Percentiles rank a stretch among this genome's conserved stretches.
These are phyloP conservation scores for Gymnobelideus leadbeateri DNA, from an alignment of 2,113 vertebrate species.

Conservation along the genomic window DNA sequence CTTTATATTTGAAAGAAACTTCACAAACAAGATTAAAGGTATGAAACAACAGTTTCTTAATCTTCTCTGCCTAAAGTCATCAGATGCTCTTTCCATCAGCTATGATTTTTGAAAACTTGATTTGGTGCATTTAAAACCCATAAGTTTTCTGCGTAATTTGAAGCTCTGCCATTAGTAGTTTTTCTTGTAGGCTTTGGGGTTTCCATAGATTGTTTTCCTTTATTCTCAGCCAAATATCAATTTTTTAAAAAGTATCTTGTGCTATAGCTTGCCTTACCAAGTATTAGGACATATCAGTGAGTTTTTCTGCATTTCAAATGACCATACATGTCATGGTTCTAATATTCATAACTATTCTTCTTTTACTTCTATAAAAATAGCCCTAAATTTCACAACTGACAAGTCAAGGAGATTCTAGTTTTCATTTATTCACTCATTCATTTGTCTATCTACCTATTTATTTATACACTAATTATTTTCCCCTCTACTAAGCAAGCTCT, in stretches of 20 bases:
- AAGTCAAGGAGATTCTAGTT: not conserved
- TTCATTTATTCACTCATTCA: not conserved
- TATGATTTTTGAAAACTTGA: not conserved
- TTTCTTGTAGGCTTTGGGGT: conserved; percentile 3
- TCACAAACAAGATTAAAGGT: not conserved
- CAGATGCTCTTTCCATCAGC: not conserved
- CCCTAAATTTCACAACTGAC: not conserved
- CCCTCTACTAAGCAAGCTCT: not conserved
- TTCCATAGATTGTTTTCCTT: not conserved
- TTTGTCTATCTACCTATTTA: not conserved
- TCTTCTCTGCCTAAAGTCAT: not conserved
- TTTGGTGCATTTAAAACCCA: conserved; percentile 21
- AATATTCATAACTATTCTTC: not conserved
- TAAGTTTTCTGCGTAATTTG: not conserved
- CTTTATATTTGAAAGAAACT: not conserved
- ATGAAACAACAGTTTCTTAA: not conserved
- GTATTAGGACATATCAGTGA: not conserved
- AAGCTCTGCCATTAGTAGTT: not conserved
- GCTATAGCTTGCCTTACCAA: not conserved
- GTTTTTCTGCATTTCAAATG: not conserved
- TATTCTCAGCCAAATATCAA: not conserved
- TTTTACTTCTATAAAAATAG: not conserved
- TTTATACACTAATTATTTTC: not conserved
- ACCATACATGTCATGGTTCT: not conserved
- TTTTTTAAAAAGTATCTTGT: not conserved